Percentiles rank a stretch among this genome's conserved stretches.
Evolutionary conservation across 2,888 invertebrate species (phyloP).

Genomic region (Clitarchus hookeri): DNA sequence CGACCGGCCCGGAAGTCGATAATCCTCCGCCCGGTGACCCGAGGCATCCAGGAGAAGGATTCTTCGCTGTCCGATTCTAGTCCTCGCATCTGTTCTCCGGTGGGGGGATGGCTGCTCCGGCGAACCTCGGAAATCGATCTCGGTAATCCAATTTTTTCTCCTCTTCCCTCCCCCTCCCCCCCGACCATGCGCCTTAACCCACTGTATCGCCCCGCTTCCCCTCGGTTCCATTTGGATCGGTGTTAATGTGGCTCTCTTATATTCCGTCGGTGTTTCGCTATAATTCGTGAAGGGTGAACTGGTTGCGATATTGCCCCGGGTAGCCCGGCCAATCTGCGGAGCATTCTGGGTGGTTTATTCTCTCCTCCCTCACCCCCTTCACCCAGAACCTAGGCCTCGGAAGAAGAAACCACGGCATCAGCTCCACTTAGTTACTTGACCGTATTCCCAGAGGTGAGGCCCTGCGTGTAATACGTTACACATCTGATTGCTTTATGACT

Average conservation of each 20-base stretch:
- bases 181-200: background rate
- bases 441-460: too few species aligned
- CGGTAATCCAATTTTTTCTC: constrained; percentile 8
- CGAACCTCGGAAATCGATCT: background rate
- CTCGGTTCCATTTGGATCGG: background rate
- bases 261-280: background rate
- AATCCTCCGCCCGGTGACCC: background rate
- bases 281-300: background rate
- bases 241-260: background rate
- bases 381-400: background rate
- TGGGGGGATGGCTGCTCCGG: background rate
- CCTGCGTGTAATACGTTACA: too few species aligned
- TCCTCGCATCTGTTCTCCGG: background rate
- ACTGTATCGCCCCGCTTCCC: background rate
- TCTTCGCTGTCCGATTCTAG: background rate
- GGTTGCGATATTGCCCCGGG: background rate
- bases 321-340: background rate
- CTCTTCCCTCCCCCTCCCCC: background rate
- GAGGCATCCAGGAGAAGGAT: background rate
- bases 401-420: too few species aligned
- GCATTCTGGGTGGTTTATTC: background rate
- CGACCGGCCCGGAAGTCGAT: background rate
- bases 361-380: background rate
- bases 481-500: too few species aligned
- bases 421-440: too few species aligned